A percentile compares a stretch with the other conserved stretches of the same genome.
Evolutionary conservation across 2,113 vertebrate species (phyloP).

Genomic region (Astatoreochromis straeleni): DNA sequence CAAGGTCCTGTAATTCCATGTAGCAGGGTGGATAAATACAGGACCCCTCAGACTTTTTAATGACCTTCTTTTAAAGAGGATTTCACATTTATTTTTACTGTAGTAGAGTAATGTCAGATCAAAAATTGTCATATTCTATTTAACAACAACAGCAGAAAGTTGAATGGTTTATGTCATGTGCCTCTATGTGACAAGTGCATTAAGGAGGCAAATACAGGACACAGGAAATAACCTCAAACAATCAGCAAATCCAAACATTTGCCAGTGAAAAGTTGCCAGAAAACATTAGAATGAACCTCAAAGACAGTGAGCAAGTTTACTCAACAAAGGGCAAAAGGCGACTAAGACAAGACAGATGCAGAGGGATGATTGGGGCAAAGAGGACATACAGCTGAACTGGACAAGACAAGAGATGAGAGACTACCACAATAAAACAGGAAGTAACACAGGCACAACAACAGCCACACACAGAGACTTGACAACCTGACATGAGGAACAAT

Average conservation of each 20-base stretch:
- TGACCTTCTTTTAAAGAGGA: background rate
- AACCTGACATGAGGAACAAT: background rate
- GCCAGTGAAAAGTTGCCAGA: background rate
- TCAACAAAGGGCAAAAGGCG: background rate
- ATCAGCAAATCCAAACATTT: background rate
- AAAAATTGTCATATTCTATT: background rate
- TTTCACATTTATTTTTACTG: background rate
- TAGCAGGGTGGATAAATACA: background rate
- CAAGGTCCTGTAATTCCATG: background rate
- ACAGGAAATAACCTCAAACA: background rate
- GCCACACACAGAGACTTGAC: background rate
- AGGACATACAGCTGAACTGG: background rate
- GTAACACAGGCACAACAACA: background rate
- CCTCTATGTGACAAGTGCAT: background rate
- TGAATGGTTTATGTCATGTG: background rate
- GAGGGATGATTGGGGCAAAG: background rate
- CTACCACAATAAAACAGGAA: background rate
- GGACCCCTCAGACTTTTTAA: background rate
- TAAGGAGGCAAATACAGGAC: background rate
- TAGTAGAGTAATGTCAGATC: background rate
- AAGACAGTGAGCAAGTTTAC: background rate
- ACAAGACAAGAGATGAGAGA: background rate
- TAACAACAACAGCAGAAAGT: background rate
- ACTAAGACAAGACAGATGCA: background rate
- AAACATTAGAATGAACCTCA: background rate